Conservation (phyloP, 2,113 vertebrate species). For the Oplegnathus fasciatus region DNA sequence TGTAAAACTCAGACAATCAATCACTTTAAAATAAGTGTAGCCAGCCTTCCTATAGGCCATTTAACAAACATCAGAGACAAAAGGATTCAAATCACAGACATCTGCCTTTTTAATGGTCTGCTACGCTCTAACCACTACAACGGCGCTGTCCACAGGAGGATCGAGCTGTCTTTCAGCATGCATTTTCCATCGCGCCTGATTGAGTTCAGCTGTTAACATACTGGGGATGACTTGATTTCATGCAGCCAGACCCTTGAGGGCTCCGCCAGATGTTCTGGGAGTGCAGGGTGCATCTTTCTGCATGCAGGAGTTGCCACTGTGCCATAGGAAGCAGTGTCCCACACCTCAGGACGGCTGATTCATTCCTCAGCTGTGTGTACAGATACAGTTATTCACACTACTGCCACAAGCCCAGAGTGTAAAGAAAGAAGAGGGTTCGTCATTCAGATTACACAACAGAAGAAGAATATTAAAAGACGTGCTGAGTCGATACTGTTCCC, state of each 20-base stretch:
- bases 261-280: conserved; percentile 34
- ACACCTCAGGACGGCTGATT: background rate
- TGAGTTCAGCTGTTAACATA: conserved; percentile 16
- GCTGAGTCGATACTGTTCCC: background rate
- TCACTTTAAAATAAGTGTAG: background rate
- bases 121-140: background rate
- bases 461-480: background rate
- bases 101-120: background rate
- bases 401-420: background rate
- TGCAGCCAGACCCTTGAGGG: background rate
- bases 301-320: background rate
- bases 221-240: conserved; percentile 20
- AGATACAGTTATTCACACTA: background rate
- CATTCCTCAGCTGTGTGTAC: background rate
- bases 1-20: background rate
- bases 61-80: background rate
- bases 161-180: background rate
- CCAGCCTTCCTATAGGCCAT: background rate
- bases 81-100: background rate
- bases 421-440: background rate
- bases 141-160: background rate
- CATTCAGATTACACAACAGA: background rate
- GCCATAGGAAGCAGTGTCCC: background rate
- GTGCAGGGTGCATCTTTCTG: background rate
- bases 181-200: background rate